Conservation (phyloP, 1,140 invertebrate genomes). For the Melipona quadrifasciata region DNA sequence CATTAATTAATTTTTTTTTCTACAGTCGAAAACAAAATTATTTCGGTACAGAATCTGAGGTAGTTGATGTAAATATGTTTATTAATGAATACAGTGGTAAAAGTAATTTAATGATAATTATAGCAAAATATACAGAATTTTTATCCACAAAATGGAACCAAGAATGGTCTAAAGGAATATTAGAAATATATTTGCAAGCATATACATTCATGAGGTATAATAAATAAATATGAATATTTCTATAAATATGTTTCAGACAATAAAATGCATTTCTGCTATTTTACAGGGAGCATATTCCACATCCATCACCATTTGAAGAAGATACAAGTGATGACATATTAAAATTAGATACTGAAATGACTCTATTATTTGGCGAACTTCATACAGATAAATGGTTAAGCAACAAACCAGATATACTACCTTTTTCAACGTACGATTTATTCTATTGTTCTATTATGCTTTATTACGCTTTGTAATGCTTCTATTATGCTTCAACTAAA, state of each 20-base stretch:
- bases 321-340: conserved; percentile 81
- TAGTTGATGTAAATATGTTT: conserved; percentile 85
- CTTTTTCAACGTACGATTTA: conserved; percentile 64
- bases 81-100: conserved; percentile 82
- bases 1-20: conserved; percentile 14
- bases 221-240: conserved; percentile 9
- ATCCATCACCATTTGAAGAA: conserved; percentile 82
- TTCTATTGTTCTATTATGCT: neutral
- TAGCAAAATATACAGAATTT: conserved; percentile 84
- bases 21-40: conserved; percentile 78
- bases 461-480: neutral
- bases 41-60: conserved; percentile 86
- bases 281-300: conserved; percentile 73
- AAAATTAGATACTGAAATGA: conserved; percentile 83
- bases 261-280: conserved; percentile 1
- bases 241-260: neutral
- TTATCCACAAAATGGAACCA: conserved; percentile 84
- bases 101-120: conserved; percentile 84
- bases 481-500: neutral
- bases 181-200: conserved; percentile 83
- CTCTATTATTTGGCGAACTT: conserved; percentile 86
- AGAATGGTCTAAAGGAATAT: conserved; percentile 85
- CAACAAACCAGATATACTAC: conserved; percentile 80
- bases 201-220: conserved; percentile 82
- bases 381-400: conserved; percentile 83